Conservation (phyloP, 2,797 vertebrate species). For the Amblyraja radiata region DNA sequence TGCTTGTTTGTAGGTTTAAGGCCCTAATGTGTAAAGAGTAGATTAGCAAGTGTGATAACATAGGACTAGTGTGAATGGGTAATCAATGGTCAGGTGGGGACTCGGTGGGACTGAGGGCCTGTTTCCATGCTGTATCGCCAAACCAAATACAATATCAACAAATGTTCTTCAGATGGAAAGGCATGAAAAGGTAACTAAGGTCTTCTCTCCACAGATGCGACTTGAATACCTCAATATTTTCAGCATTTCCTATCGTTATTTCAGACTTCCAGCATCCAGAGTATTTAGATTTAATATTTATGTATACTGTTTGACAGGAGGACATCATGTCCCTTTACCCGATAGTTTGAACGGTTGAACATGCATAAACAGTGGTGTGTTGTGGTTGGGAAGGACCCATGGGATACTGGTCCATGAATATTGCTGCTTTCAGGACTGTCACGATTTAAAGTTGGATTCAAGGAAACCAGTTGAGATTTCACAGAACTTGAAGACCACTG, state of each 20-base stretch:
- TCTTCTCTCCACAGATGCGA: too few relatives aligned
- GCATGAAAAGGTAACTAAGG: too few relatives aligned
- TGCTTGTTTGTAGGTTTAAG: too few relatives aligned
- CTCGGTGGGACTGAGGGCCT: too few relatives aligned
- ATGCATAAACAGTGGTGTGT: neutral
- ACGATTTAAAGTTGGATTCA: neutral
- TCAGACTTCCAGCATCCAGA: too few relatives aligned
- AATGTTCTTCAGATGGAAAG: neutral
- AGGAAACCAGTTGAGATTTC: neutral
- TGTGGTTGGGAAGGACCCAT: neutral
- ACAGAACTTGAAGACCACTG: neutral
- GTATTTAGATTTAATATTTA: neutral
- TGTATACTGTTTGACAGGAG: neutral
- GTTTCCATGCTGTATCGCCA: too few relatives aligned
- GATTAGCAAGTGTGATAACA: too few relatives aligned
- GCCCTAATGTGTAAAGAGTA: too few relatives aligned
- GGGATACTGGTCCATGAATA: neutral
- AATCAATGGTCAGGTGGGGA: too few relatives aligned
- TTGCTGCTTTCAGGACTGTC: neutral
- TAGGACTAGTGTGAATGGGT: neutral
- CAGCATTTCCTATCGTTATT: too few relatives aligned
- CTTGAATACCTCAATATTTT: too few relatives aligned
- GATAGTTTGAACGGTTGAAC: neutral
- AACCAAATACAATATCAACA: neutral
- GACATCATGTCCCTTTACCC: neutral